phyloP scores from a whole-genome alignment of 2,797 vertebrate genomes.

The Erpetoichthys calabaricus region DNA sequence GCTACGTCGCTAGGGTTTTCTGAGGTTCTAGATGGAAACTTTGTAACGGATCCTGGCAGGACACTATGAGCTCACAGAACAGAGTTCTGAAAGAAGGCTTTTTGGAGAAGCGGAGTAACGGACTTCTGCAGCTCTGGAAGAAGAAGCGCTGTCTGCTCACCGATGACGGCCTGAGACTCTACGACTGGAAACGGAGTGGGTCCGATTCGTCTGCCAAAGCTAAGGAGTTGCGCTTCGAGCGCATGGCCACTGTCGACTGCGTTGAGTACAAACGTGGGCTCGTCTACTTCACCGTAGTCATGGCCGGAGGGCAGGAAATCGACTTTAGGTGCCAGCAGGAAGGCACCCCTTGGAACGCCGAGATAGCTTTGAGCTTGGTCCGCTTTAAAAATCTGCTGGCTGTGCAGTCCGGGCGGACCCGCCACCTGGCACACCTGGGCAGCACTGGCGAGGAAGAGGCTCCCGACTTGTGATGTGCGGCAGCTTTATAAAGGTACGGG shows the following conservation, averaged over 20 bases:
- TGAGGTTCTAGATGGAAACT: too few relatives aligned
- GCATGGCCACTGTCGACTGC: slow-evolving; percentile 79
- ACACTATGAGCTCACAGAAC: slow-evolving; percentile 33
- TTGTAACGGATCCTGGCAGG: too few relatives aligned
- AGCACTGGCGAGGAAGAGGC: slow-evolving; percentile 42
- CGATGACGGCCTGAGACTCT: slow-evolving; percentile 69
- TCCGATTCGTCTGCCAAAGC: slow-evolving; percentile 28
- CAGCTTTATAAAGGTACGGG: too few relatives aligned
- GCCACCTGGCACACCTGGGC: slow-evolving; percentile 48
- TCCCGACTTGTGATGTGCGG: slow-evolving; percentile 19
- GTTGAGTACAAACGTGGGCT: slow-evolving; percentile 79
- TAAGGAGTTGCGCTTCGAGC: slow-evolving; percentile 75
- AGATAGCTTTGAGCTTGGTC: slow-evolving; percentile 76
- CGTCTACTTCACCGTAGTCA: slow-evolving; percentile 85
- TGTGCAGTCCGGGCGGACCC: slow-evolving; percentile 61
- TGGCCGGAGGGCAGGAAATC: slow-evolving; percentile 69
- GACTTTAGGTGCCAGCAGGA: slow-evolving; percentile 81
- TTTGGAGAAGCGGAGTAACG: slow-evolving; percentile 84
- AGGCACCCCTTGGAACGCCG: slow-evolving; percentile 76
- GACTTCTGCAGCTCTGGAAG: slow-evolving; percentile 86
- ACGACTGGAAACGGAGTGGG: slow-evolving; percentile 26
- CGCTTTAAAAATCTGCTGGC: slow-evolving; percentile 82
- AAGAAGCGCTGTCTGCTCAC: slow-evolving; percentile 77
- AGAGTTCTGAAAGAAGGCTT: slow-evolving; percentile 63
- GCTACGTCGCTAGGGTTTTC: too few relatives aligned